Conservation (phyloP, 2,888 invertebrate genomes). For the Heteromyza rotundicornis region DNA sequence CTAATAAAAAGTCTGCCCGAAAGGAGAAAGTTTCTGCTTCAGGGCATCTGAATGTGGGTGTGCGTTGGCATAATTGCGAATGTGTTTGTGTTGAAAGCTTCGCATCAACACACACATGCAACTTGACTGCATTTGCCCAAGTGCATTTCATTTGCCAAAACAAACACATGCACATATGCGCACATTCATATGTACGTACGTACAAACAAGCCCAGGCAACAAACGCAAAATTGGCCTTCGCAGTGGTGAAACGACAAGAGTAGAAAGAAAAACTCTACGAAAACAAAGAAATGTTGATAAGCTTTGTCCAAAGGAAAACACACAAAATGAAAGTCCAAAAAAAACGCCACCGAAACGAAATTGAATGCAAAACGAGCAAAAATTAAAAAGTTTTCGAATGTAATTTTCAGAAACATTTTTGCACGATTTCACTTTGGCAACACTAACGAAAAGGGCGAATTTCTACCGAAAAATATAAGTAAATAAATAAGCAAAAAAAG, state of each 20-base stretch:
- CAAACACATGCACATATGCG: not conserved
- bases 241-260: not conserved
- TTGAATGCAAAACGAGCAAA: slow-evolving; percentile 13
- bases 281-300: too few relatives aligned
- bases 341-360: slow-evolving; percentile 8
- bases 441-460: not conserved
- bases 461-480: too few relatives aligned
- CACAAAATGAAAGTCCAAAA: slow-evolving; percentile 4
- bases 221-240: not conserved
- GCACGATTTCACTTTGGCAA: not conserved
- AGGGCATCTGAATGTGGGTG: too few relatives aligned
- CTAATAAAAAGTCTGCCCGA: too few relatives aligned
- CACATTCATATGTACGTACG: not conserved
- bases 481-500: too few relatives aligned
- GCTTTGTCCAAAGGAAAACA: not conserved
- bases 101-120: too few relatives aligned
- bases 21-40: too few relatives aligned
- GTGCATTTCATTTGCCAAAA: not conserved
- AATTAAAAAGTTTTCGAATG: slow-evolving; percentile 10
- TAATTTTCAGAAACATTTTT: not conserved
- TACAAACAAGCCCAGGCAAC: not conserved
- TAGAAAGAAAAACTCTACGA: not conserved
- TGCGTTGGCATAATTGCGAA: too few relatives aligned
- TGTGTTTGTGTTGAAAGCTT: too few relatives aligned
- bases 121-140: too few relatives aligned